A percentile compares a stretch with the other conserved stretches of the same genome.
Evolutionary conservation across 2,888 invertebrate species (phyloP).

Genomic region (Aquatica leii): DNA sequence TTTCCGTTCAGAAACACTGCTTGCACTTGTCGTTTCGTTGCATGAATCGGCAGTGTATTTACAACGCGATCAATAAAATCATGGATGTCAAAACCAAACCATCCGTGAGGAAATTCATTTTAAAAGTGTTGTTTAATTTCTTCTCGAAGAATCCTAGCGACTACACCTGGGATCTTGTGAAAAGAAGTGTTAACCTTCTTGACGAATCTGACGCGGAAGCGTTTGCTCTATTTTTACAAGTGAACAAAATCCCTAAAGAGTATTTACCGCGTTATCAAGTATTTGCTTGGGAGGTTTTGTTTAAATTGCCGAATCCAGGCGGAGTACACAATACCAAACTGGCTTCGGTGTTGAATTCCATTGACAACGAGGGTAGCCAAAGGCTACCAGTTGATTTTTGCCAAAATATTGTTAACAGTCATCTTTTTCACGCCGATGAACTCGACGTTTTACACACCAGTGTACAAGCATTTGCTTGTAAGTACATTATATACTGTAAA

Average conservation of each 20-base stretch:
- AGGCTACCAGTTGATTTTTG: conserved; percentile 7
- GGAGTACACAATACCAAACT: background rate
- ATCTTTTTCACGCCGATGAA: conserved; percentile 8
- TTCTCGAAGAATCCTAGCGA: conserved; percentile 17
- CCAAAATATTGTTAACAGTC: conserved; percentile 10
- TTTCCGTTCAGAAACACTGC: conserved; percentile 25
- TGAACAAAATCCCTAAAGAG: conserved; percentile 6
- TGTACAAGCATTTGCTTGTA: conserved; percentile 15
- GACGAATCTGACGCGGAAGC: conserved; percentile 20
- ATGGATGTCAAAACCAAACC: conserved; percentile 10
- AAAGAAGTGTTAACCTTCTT: background rate
- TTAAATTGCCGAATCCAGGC: background rate
- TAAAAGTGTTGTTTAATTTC: conserved; percentile 9
- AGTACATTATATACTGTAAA: conserved; percentile 20
- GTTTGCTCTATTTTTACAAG: conserved; percentile 7
- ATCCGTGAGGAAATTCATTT: conserved; percentile 14
- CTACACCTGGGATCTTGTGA: conserved; percentile 12
- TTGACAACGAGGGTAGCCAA: background rate
- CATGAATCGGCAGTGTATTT: background rate
- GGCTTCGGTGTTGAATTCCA: background rate
- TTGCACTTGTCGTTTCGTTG: conserved; percentile 11
- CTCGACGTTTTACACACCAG: background rate
- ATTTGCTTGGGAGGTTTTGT: conserved; percentile 15
- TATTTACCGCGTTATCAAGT: conserved; percentile 7
- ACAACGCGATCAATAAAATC: conserved; percentile 3